Percentiles rank a stretch among this genome's conserved stretches.
Evolutionary conservation across 2,797 vertebrate species (phyloP).

Genomic region (Tokudaia muenninki): DNA sequence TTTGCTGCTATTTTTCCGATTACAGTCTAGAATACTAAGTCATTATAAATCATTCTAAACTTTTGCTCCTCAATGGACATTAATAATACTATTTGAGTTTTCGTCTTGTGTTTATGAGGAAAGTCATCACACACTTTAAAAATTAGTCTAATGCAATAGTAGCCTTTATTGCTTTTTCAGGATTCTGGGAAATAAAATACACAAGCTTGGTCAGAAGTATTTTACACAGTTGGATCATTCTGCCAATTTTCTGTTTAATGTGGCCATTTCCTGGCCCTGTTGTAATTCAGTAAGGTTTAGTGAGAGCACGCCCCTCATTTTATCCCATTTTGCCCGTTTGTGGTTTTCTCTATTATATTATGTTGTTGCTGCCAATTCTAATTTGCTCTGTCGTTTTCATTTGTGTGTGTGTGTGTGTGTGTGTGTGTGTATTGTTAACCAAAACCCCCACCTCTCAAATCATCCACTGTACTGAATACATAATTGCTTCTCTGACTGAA

Average conservation of each 20-base stretch:
- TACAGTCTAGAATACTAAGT: background rate
- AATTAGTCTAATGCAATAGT: background rate
- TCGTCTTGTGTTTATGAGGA: background rate
- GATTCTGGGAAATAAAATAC: background rate
- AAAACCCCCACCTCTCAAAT: background rate
- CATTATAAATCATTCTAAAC: background rate
- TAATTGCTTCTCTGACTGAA: background rate
- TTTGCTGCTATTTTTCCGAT: background rate
- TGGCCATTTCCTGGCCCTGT: background rate
- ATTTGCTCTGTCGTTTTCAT: background rate
- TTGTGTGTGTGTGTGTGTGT: background rate
- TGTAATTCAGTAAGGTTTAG: background rate
- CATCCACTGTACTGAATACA: background rate
- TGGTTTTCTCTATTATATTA: background rate
- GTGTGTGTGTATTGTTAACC: background rate
- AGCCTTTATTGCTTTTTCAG: background rate
- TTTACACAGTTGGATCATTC: background rate
- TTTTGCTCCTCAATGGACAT: background rate
- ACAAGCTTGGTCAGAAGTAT: background rate
- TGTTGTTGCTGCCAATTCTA: background rate
- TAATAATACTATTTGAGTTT: background rate
- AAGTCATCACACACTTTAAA: background rate
- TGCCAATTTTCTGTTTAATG: background rate
- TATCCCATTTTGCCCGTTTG: background rate
- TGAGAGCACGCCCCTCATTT: background rate